These are phyloP conservation scores for Sapajus apella DNA, from an alignment of 2,113 vertebrate genomes.

Conservation along the genomic window DNA sequence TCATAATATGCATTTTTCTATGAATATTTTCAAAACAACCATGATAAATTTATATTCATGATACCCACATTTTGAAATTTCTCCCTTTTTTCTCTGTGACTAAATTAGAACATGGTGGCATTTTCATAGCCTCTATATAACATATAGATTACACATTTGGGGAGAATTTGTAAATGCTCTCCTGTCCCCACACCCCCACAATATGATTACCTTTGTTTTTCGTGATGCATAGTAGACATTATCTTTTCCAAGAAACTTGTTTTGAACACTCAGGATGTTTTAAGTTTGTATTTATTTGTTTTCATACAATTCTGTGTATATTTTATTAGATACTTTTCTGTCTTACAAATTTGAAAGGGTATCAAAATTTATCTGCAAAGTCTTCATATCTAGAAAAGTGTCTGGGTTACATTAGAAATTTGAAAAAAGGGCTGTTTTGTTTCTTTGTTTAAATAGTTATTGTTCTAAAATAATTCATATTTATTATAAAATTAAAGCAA, in stretches of 20 bases:
- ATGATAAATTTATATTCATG: not conserved
- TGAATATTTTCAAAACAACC: not conserved
- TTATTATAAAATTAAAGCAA: not conserved
- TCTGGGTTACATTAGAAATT: not conserved
- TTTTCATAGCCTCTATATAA: not conserved
- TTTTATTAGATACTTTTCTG: not conserved
- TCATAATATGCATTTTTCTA: not conserved
- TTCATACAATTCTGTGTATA: not conserved
- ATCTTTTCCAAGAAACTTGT: not conserved
- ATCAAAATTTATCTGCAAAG: not conserved
- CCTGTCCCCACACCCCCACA: not conserved
- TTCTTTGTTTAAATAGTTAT: not conserved
- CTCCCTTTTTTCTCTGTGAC: not conserved
- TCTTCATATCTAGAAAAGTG: not conserved
- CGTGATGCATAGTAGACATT: not conserved
- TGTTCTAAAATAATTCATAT: not conserved
- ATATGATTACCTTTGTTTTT: not conserved
- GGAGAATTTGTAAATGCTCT: not conserved
- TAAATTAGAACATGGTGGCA: not conserved
- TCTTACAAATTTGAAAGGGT: not conserved
- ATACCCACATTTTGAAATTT: not conserved
- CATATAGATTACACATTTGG: not conserved
- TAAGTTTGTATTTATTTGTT: not conserved
- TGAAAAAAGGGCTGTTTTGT: not conserved
- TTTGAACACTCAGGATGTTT: not conserved